A percentile compares a stretch with the other conserved stretches of the same genome.
phyloP scores from a whole-genome alignment of 2,888 invertebrate genomes.

The Pocota personata region DNA sequence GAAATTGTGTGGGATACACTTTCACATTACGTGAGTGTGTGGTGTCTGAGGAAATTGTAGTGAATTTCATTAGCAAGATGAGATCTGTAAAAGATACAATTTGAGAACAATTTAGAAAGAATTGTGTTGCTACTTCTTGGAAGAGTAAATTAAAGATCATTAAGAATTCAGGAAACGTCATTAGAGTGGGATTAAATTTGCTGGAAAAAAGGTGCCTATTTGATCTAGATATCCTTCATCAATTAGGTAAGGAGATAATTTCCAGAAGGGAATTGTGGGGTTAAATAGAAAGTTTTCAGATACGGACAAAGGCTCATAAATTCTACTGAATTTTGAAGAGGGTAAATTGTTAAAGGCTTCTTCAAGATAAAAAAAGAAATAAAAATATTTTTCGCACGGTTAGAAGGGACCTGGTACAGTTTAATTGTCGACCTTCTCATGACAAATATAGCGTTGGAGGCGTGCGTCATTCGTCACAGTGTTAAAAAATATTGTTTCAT shows the following conservation, averaged over 20 bases:
- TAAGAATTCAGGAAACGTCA: not conserved
- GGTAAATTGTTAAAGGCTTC: not conserved
- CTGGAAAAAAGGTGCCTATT: not conserved
- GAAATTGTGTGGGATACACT: not conserved
- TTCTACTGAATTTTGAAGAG: not conserved
- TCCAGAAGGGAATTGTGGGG: not conserved
- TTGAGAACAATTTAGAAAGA: not conserved
- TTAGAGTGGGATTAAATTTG: not conserved
- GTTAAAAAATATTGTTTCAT: no score
- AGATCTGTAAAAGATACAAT: conserved; percentile 14
- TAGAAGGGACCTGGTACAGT: no score
- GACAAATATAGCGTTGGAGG: no score
- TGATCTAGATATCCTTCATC: not conserved
- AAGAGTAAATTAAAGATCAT: not conserved
- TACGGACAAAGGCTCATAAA: not conserved
- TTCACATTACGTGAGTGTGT: not conserved
- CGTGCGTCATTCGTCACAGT: no score
- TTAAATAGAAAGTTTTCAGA: not conserved
- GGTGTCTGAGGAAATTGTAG: not conserved
- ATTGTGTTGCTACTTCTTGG: not conserved
- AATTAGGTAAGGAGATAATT: not conserved
- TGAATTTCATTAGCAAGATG: not conserved
- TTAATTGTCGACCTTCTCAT: no score
- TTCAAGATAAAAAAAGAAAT: no score
- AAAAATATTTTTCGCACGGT: no score